phyloP scores from a whole-genome alignment of 2,113 vertebrate genomes.

The Trogon surrucura region DNA sequence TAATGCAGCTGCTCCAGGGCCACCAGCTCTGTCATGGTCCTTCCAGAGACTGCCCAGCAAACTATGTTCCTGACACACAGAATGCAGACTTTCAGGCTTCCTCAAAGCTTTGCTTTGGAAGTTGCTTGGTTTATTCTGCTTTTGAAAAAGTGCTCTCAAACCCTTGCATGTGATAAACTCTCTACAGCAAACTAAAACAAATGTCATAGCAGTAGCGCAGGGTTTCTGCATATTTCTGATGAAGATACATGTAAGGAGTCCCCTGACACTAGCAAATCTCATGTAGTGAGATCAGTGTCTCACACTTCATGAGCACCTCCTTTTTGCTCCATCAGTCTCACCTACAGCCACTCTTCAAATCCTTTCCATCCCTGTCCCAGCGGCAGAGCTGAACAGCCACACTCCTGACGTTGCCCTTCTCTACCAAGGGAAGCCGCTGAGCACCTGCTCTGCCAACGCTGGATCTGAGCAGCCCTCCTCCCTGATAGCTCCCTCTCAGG shows the following conservation, averaged over 20 bases:
- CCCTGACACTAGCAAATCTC: not conserved
- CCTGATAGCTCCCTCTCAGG: rapidly evolving
- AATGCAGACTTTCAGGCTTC: not conserved
- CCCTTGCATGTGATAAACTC: not conserved
- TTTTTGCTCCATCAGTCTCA: not conserved
- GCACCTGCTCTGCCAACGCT: rapidly evolving
- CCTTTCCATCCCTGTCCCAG: rapidly evolving
- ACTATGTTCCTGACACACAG: not conserved
- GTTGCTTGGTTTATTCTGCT: not conserved
- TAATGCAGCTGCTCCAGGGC: not conserved
- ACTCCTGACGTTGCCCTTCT: rapidly evolving
- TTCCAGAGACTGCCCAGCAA: not conserved
- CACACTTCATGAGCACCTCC: rapidly evolving
- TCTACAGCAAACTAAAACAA: not conserved
- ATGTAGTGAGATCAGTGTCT: not conserved
- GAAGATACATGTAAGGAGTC: not conserved
- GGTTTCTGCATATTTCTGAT: not conserved
- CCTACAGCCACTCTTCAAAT: not conserved
- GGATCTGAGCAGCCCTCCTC: not conserved
- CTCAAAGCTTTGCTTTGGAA: not conserved
- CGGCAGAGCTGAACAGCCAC: rapidly evolving
- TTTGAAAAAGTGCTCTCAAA: not conserved
- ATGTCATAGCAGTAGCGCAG: not conserved
- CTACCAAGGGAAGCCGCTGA: not conserved
- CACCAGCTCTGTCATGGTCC: not conserved